Percentiles rank a stretch among this genome's conserved stretches.
These are phyloP conservation scores for Melanotaenia pygmaea DNA, from an alignment of 2,797 vertebrate genomes.

Conservation along the genomic window DNA sequence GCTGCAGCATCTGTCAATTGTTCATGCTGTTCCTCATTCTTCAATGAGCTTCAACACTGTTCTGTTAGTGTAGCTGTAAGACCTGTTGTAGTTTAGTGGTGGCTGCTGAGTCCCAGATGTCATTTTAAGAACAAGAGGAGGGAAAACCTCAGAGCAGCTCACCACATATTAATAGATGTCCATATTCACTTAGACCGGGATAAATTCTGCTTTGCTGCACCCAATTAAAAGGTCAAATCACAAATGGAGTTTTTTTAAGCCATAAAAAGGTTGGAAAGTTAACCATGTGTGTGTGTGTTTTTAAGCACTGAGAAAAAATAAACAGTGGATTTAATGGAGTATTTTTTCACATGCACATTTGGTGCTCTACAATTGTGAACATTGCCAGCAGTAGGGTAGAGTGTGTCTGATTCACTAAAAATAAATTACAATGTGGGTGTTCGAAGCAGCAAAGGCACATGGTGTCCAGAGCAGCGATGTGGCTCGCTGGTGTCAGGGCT, in stretches of 20 bases:
- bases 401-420: conserved; percentile 19
- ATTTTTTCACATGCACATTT: conserved; percentile 34
- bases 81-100: too few relatives aligned
- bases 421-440: conserved; percentile 12
- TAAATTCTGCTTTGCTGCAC: not conserved
- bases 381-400: conserved; percentile 4
- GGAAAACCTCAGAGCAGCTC: too few relatives aligned
- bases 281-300: not conserved
- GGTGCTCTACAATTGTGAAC: not conserved
- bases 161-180: too few relatives aligned
- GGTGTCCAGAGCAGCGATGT: not conserved
- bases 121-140: too few relatives aligned
- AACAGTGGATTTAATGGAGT: not conserved
- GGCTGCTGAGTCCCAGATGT: too few relatives aligned
- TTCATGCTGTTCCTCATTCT: too few relatives aligned
- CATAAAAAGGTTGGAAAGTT: not conserved
- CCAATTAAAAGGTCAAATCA: not conserved
- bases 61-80: not conserved
- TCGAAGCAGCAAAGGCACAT: conserved; percentile 1
- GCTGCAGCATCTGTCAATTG: too few relatives aligned
- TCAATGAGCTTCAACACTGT: not conserved
- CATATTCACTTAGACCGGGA: too few relatives aligned
- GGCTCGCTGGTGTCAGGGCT: not conserved
- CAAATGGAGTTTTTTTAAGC: not conserved
- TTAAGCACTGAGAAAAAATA: not conserved